Conservation (phyloP, 64 coral and sea anemone genomes). For the Actinia tenebrosa region DNA sequence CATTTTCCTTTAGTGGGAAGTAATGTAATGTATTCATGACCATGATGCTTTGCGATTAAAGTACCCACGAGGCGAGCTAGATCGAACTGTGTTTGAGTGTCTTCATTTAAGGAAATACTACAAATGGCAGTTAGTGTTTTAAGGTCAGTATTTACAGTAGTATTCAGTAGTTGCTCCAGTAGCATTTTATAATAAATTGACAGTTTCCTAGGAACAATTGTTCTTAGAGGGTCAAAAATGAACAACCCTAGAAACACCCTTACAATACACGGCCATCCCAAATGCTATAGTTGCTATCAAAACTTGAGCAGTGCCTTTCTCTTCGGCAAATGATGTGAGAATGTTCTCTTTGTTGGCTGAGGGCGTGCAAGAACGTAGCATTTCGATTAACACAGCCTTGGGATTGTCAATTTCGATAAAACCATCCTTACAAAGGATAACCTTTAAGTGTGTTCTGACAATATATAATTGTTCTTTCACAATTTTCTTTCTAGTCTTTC, state of each 20-base stretch:
- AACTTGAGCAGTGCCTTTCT: conserved; percentile 33
- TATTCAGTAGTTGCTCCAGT: conserved; percentile 19
- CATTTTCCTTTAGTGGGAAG: too few relatives aligned
- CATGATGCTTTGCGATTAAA: too few relatives aligned
- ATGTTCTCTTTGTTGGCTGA: conserved; percentile 50
- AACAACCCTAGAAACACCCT: conserved; percentile 41
- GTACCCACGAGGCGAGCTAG: too few relatives aligned
- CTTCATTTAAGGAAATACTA: too few relatives aligned
- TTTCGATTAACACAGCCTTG: conserved; percentile 46
- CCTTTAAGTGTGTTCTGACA: conserved; percentile 43
- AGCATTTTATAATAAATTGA: conserved; percentile 42
- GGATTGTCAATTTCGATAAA: not conserved
- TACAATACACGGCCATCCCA: conserved; percentile 68
- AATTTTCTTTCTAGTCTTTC: conserved; percentile 8
- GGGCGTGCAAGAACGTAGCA: conserved; percentile 73
- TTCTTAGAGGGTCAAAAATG: conserved; percentile 73
- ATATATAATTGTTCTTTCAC: conserved; percentile 47
- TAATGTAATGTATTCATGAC: too few relatives aligned
- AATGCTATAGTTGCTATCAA: conserved; percentile 73
- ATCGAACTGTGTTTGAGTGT: too few relatives aligned
- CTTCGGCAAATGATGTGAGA: conserved; percentile 35
- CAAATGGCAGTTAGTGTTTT: conserved; percentile 26
- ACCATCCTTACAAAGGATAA: conserved; percentile 3
- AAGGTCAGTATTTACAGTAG: conserved; percentile 22
- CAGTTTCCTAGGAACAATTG: conserved; percentile 12